Percentiles rank a stretch among this genome's conserved stretches.
Evolutionary conservation across 2,113 vertebrate species (phyloP).

Genomic region (Physeter macrocephalus): DNA sequence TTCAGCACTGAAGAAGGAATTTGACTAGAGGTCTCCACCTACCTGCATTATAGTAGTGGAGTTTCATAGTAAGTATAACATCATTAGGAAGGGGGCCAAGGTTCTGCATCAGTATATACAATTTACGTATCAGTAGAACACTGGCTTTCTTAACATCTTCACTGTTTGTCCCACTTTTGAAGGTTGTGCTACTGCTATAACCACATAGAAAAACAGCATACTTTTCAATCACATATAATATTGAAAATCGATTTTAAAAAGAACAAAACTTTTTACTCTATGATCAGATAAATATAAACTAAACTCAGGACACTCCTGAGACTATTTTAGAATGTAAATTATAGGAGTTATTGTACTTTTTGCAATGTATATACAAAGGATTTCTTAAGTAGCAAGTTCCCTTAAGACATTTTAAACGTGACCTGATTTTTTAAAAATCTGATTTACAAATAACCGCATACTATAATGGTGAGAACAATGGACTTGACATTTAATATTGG

Average conservation of each 20-base stretch:
- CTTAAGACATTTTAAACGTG: slow-evolving; percentile 34
- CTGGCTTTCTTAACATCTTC: slow-evolving; percentile 85
- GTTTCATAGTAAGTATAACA: slow-evolving; percentile 82
- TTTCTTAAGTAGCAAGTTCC: background rate
- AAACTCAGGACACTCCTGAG: background rate
- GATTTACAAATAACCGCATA: slow-evolving; percentile 3
- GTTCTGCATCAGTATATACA: slow-evolving; percentile 83
- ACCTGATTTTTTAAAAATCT: background rate
- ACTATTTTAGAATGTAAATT: slow-evolving; percentile 25
- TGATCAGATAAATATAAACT: slow-evolving; percentile 35
- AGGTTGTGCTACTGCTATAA: slow-evolving; percentile 67
- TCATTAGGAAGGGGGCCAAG: slow-evolving; percentile 80
- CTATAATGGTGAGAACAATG: slow-evolving; percentile 16
- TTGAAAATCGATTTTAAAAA: background rate
- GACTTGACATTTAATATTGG: slow-evolving; percentile 7
- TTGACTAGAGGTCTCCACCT: slow-evolving; percentile 43
- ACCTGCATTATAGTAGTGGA: slow-evolving; percentile 84
- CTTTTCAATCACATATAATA: slow-evolving; percentile 59
- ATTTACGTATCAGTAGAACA: slow-evolving; percentile 77
- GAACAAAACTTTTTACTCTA: background rate
- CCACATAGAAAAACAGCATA: slow-evolving; percentile 51
- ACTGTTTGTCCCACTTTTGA: slow-evolving; percentile 51
- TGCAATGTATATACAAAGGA: background rate
- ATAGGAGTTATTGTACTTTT: background rate
- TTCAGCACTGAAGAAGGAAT: background rate